Conservation (phyloP, 2,797 vertebrate species). For the Hylomyscus alleni region DNA sequence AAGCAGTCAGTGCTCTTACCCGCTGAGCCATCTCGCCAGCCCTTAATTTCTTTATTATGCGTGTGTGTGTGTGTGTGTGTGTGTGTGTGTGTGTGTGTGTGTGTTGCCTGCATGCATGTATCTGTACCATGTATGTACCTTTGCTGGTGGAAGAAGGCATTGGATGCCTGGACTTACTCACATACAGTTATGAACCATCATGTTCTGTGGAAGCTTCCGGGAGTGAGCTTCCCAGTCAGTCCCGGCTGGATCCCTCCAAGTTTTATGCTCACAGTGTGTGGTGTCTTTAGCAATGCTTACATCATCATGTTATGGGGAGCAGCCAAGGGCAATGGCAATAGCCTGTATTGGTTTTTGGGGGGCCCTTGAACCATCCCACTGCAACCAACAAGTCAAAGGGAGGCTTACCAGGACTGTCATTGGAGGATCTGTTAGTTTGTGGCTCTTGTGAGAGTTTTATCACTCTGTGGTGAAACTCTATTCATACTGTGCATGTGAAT, state of each 20-base stretch:
- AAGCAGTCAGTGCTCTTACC: too few relatives aligned
- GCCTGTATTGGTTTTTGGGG: background rate
- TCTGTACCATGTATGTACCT: background rate
- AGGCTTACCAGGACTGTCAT: background rate
- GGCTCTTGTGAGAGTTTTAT: background rate
- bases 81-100: background rate
- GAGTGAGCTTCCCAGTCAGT: background rate
- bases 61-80: background rate
- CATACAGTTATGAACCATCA: background rate
- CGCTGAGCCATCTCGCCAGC: too few relatives aligned
- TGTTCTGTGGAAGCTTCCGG: background rate
- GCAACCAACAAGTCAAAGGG: background rate
- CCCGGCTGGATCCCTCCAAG: background rate
- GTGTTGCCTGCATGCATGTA: background rate
- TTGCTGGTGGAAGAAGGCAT: background rate
- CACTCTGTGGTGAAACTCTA: background rate
- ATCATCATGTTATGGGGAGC: background rate
- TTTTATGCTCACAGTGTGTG: background rate
- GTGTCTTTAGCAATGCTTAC: background rate
- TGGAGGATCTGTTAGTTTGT: background rate
- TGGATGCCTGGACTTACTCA: background rate
- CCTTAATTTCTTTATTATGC: too few relatives aligned
- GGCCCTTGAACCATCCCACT: background rate
- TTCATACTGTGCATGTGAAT: background rate
- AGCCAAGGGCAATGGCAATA: background rate